Conservation (phyloP, 2,888 invertebrate genomes). For the Meandrusa payeni region DNA sequence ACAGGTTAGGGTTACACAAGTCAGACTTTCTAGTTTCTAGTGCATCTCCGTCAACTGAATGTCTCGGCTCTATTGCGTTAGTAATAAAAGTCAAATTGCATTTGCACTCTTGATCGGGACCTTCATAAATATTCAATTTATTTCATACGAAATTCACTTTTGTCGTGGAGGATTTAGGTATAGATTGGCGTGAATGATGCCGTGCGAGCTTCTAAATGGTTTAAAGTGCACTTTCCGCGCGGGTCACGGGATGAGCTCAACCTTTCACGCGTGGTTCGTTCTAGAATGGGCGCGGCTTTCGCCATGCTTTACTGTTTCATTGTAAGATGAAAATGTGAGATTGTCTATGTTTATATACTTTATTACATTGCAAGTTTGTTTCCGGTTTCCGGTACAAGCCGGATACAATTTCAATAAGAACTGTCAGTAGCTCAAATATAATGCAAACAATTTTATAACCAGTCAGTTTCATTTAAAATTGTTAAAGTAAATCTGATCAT, state of each 20-base stretch:
- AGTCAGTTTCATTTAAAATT: too few relatives aligned
- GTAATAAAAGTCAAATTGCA: constrained; percentile 42
- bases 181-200: constrained; percentile 21
- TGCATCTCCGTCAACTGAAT: constrained; percentile 24
- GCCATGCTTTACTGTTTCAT: constrained; percentile 41
- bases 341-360: constrained; percentile 35
- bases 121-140: constrained; percentile 22
- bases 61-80: constrained; percentile 36
- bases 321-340: constrained; percentile 37
- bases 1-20: constrained; percentile 44
- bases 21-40: constrained; percentile 52
- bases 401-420: too few relatives aligned
- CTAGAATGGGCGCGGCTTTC: constrained; percentile 55
- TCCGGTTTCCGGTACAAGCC: too few relatives aligned
- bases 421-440: too few relatives aligned
- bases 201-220: constrained; percentile 37
- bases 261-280: constrained; percentile 73
- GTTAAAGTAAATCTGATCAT: too few relatives aligned
- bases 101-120: constrained; percentile 39
- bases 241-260: constrained; percentile 78
- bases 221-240: constrained; percentile 60
- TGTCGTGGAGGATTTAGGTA: constrained; percentile 26
- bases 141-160: constrained; percentile 29
- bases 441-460: too few relatives aligned
- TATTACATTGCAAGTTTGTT: constrained; percentile 26